phyloP scores from a whole-genome alignment of 2,797 vertebrate species.

The Chaenodraco wilsoni region DNA sequence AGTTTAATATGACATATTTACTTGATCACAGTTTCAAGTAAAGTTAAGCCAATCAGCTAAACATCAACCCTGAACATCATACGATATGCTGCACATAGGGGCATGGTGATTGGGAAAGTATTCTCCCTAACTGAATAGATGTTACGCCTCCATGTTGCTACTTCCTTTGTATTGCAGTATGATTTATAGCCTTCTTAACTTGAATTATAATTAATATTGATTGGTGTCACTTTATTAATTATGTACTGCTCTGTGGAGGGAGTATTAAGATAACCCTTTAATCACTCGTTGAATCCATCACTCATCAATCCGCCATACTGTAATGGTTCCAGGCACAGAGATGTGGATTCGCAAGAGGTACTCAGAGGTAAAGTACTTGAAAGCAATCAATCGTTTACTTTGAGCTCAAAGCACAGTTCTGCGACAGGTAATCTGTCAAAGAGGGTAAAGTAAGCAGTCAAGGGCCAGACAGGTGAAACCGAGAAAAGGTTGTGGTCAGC shows the following conservation, averaged over 20 bases:
- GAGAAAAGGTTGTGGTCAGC: conserved; percentile 3
- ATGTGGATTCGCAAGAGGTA: background rate
- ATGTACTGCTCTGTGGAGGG: conserved; percentile 15
- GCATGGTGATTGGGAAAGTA: conserved; percentile 3
- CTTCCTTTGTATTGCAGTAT: conserved; percentile 15
- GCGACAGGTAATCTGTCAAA: background rate
- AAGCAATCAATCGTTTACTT: conserved; percentile 8
- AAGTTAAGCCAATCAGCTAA: background rate
- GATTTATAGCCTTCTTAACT: conserved; percentile 33
- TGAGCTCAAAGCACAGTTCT: conserved; percentile 4
- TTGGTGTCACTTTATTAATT: conserved; percentile 43
- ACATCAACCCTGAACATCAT: background rate
- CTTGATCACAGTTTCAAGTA: background rate
- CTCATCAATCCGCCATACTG: conserved; percentile 17
- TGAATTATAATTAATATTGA: conserved; percentile 41
- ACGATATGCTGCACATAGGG: background rate
- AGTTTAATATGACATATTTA: background rate
- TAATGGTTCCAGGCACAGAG: background rate
- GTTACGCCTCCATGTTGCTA: conserved; percentile 1
- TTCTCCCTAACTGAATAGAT: conserved; percentile 10
- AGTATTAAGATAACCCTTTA: conserved; percentile 35
- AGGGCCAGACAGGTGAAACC: too few species aligned
- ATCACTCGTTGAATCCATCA: conserved; percentile 42
- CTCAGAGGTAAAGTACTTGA: background rate
- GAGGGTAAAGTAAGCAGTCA: background rate